phyloP scores from a whole-genome alignment of 2,888 invertebrate species.

The Stenodera caucasica region DNA sequence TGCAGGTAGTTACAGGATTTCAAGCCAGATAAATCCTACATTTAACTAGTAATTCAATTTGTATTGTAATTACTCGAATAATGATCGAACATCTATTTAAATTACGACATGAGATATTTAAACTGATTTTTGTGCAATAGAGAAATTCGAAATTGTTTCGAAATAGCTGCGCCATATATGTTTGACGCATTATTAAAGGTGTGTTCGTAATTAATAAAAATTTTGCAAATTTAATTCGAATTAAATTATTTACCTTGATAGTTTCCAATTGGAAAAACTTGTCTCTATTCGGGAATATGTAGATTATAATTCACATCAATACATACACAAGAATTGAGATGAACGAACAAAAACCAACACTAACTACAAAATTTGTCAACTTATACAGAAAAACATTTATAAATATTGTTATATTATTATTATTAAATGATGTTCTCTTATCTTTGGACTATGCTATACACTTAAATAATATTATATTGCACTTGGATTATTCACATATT shows the following conservation, averaged over 20 bases:
- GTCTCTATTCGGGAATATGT: neutral
- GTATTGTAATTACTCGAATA: neutral
- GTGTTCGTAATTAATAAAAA: constrained; percentile 18
- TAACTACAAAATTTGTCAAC: constrained; percentile 16
- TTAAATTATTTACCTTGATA: neutral
- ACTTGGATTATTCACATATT: constrained; percentile 27
- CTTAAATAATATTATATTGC: constrained; percentile 33
- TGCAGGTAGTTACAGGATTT: no score
- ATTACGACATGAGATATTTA: no score
- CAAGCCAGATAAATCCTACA: neutral
- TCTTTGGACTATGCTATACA: constrained; percentile 41
- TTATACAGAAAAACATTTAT: constrained; percentile 24
- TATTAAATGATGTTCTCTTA: constrained; percentile 41
- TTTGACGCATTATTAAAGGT: constrained; percentile 19
- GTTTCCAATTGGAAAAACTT: neutral
- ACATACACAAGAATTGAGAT: neutral
- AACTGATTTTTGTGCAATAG: constrained; percentile 11
- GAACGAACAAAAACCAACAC: neutral
- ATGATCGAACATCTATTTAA: no score
- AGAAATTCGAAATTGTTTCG: constrained; percentile 32
- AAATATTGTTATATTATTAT: constrained; percentile 29
- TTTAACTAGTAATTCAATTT: neutral
- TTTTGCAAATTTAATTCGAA: neutral
- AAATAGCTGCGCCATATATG: constrained; percentile 33
- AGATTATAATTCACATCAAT: neutral